These are phyloP conservation scores for Centropyge bicolor DNA, from an alignment of 2,797 vertebrate species.

Conservation along the genomic window DNA sequence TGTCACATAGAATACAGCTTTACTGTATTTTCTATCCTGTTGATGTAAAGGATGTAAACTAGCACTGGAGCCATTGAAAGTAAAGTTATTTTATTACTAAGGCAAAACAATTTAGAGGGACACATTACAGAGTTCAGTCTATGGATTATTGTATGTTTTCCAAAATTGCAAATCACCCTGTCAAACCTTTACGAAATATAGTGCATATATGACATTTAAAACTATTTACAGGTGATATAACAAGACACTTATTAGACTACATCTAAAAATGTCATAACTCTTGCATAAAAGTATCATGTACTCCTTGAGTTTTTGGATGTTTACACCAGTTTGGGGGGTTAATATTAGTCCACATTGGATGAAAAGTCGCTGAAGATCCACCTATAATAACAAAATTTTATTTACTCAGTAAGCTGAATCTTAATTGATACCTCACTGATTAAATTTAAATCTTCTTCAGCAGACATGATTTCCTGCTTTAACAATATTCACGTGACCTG, in stretches of 20 bases:
- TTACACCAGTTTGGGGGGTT: not conserved
- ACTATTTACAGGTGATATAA: not conserved
- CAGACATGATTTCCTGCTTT: not conserved
- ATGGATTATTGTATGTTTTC: not conserved
- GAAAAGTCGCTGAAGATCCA: not conserved
- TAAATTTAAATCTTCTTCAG: not conserved
- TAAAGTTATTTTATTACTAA: not conserved
- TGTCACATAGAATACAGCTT: not conserved
- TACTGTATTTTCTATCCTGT: not conserved
- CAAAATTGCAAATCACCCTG: no score
- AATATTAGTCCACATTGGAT: not conserved
- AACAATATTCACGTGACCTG: not conserved
- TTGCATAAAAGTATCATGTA: not conserved
- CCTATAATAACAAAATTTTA: not conserved
- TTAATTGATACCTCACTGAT: not conserved
- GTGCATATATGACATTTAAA: not conserved
- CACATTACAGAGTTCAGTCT: not conserved
- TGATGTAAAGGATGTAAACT: not conserved
- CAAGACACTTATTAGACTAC: not conserved
- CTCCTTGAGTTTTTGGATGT: not conserved
- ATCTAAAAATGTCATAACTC: not conserved
- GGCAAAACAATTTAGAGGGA: not conserved
- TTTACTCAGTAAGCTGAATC: not conserved
- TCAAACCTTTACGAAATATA: no score
- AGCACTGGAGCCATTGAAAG: not conserved